These are phyloP conservation scores for Diachasma alloeum DNA, from an alignment of 1,140 invertebrate genomes.

Conservation along the genomic window DNA sequence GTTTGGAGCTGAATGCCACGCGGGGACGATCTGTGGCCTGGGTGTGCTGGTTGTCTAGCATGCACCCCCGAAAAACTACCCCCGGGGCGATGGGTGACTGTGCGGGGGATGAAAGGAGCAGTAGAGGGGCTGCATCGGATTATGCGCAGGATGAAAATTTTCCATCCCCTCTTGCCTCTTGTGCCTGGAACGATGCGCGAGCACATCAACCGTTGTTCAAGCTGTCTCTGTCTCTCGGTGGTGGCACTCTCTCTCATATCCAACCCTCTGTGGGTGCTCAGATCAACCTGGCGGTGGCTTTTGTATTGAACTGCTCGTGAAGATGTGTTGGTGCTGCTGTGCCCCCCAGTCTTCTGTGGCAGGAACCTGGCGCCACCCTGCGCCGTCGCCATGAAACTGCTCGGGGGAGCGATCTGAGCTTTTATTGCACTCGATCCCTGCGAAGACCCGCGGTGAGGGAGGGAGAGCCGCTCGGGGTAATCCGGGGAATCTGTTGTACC, in stretches of 20 bases:
- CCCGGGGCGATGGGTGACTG: background rate
- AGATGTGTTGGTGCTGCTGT: background rate
- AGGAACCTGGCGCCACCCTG: conserved; percentile 52
- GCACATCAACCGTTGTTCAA: background rate
- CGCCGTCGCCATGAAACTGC: conserved; percentile 42
- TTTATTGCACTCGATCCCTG: conserved; percentile 11
- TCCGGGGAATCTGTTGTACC: conserved; percentile 34
- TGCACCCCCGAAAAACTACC: conserved; percentile 30
- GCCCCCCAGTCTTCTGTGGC: background rate
- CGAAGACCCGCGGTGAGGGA: background rate
- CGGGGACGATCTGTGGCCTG: conserved; percentile 50
- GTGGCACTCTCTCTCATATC: background rate
- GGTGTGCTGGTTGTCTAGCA: conserved; percentile 36
- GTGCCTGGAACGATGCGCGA: conserved; percentile 6
- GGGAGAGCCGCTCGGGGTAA: background rate
- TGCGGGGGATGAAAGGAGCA: conserved; percentile 36
- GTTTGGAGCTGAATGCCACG: conserved; percentile 49
- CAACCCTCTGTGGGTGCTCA: background rate
- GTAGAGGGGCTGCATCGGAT: conserved; percentile 50
- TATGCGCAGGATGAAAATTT: conserved; percentile 54
- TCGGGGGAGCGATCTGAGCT: conserved; percentile 17
- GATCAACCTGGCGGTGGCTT: background rate
- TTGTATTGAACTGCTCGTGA: background rate
- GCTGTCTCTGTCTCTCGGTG: background rate
- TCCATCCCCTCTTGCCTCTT: conserved; percentile 43